phyloP scores from a whole-genome alignment of 2,797 vertebrate species.

The Danio tinwini region DNA sequence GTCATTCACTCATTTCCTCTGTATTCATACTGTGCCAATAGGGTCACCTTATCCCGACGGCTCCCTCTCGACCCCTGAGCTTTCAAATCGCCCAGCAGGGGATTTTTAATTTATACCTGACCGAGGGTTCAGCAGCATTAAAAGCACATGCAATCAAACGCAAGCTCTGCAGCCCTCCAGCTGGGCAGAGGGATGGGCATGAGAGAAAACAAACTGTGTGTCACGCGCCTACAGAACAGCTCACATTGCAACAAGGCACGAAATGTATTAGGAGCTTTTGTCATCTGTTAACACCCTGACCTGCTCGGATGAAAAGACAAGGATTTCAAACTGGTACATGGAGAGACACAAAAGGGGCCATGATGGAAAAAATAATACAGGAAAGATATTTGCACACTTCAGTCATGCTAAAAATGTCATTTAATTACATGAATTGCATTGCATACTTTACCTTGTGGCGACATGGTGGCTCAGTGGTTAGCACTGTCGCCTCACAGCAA shows the following conservation, averaged over 20 bases:
- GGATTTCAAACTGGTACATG: slow-evolving; percentile 3
- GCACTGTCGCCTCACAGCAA: no score
- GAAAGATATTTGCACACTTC: not conserved
- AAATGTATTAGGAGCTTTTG: slow-evolving; percentile 33
- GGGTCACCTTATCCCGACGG: slow-evolving; percentile 33
- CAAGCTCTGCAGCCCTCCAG: not conserved
- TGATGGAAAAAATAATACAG: not conserved
- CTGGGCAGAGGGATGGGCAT: not conserved
- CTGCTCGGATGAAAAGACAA: not conserved
- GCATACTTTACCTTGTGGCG: no score
- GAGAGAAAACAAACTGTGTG: not conserved
- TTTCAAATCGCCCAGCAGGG: not conserved
- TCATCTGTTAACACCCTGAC: slow-evolving; percentile 35
- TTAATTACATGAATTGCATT: no score
- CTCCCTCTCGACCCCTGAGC: slow-evolving; percentile 13
- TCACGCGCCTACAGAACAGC: not conserved
- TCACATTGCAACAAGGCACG: slow-evolving; percentile 13
- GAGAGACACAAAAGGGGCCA: not conserved
- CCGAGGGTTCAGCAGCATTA: not conserved
- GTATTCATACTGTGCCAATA: slow-evolving; percentile 31
- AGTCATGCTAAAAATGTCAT: not conserved
- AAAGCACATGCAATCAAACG: not conserved
- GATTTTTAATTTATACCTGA: slow-evolving; percentile 20
- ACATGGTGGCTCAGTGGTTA: no score
- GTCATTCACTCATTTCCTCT: slow-evolving; percentile 24